Conservation (phyloP, 2,113 vertebrate species). For the Oxygymnocypris stewartii region DNA sequence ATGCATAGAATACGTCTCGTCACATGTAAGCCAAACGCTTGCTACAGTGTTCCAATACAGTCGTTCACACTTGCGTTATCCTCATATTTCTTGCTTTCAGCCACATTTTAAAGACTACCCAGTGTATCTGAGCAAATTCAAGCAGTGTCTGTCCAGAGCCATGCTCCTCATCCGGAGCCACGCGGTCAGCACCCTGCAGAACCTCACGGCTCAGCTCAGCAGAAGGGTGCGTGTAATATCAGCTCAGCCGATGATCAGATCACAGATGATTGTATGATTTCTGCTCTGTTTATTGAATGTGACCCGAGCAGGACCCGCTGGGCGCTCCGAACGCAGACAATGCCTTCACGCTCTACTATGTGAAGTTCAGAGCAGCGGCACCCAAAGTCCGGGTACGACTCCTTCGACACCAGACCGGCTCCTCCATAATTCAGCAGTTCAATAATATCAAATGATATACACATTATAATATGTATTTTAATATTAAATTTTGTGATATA, state of each 20-base stretch:
- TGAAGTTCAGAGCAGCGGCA: constrained; percentile 94
- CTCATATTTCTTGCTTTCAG: constrained; percentile 69
- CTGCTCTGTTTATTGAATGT: constrained; percentile 28
- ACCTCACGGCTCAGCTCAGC: constrained; percentile 89
- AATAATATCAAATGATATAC: no score
- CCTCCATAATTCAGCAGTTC: not conserved
- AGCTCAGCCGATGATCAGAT: not conserved
- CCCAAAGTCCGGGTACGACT: constrained; percentile 90
- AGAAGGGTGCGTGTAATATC: constrained; percentile 81
- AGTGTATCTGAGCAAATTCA: constrained; percentile 90
- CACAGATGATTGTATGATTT: not conserved
- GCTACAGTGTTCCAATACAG: no score
- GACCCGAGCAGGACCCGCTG: constrained; percentile 82
- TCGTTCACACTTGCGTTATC: not conserved
- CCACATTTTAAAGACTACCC: constrained; percentile 97
- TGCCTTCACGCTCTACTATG: constrained; percentile 95
- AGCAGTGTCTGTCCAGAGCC: constrained; percentile 96
- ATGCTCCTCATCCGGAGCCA: constrained; percentile 94
- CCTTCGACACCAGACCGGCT: no score
- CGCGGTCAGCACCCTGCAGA: constrained; percentile 90
- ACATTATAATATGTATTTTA: no score
- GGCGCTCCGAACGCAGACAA: constrained; percentile 88
- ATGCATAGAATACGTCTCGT: constrained; percentile 94
- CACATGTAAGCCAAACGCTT: constrained; percentile 82
- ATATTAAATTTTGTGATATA: no score